Percentiles rank a stretch among this genome's conserved stretches.
These are phyloP conservation scores for Dasysyrphus albostriatus DNA, from an alignment of 2,888 invertebrate genomes.

Conservation along the genomic window DNA sequence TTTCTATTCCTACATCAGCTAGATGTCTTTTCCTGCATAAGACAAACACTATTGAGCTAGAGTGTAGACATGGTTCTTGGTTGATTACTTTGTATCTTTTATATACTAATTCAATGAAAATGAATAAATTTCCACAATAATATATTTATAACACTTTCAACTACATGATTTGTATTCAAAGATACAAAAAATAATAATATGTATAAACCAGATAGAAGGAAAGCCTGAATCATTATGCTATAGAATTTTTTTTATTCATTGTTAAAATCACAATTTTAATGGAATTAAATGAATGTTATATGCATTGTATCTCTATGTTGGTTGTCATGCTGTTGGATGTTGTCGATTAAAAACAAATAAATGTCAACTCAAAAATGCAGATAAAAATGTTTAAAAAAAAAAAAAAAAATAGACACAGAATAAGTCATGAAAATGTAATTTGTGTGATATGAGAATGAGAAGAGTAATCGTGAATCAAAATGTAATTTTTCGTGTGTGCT, in stretches of 20 bases:
- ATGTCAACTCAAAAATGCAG: conserved; percentile 33
- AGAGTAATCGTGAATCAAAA: conserved; percentile 66
- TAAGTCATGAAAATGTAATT: conserved; percentile 22
- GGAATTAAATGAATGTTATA: conserved; percentile 20
- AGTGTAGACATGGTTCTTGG: neutral
- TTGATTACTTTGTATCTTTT: conserved; percentile 39
- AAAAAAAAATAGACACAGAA: neutral
- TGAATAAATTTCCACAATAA: conserved; percentile 27
- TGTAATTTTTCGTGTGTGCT: conserved; percentile 40
- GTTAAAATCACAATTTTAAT: conserved; percentile 43
- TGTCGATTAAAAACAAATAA: conserved; percentile 63
- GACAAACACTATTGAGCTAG: conserved; percentile 4
- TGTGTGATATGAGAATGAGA: conserved; percentile 53
- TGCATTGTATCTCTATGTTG: neutral
- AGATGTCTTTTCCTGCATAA: neutral
- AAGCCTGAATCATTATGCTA: neutral
- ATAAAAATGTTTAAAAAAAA: conserved; percentile 24
- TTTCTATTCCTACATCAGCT: neutral
- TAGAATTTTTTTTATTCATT: neutral
- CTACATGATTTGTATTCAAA: conserved; percentile 42
- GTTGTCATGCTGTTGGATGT: conserved; percentile 15
- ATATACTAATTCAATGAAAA: conserved; percentile 28
- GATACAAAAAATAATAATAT: conserved; percentile 26
- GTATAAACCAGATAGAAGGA: neutral
- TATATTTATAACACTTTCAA: conserved; percentile 20